phyloP scores from a whole-genome alignment of 2,888 invertebrate genomes.

The Ennomos erosarius region DNA sequence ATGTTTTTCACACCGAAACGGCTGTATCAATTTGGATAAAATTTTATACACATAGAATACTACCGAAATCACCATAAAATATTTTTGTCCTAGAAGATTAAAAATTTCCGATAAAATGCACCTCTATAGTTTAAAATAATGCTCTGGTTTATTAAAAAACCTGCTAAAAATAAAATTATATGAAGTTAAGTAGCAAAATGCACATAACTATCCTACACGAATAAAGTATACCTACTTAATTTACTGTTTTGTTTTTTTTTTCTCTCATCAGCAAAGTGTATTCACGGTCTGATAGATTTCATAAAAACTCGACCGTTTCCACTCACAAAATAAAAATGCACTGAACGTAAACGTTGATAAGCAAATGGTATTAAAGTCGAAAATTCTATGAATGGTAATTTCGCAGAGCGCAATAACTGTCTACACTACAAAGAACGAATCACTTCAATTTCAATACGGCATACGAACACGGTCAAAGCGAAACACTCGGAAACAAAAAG shows the following conservation, averaged over 20 bases:
- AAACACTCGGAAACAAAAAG: constrained; percentile 72
- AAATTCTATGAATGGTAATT: constrained; percentile 41
- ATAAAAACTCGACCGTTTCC: constrained; percentile 51
- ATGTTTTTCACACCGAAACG: too few relatives aligned
- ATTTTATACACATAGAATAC: background rate
- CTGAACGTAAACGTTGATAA: constrained; percentile 37
- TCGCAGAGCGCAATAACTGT: constrained; percentile 47
- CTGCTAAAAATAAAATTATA: too few relatives aligned
- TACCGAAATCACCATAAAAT: too few relatives aligned
- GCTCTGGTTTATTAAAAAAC: too few relatives aligned
- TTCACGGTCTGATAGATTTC: constrained; percentile 53
- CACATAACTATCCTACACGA: too few relatives aligned
- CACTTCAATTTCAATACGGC: constrained; percentile 76
- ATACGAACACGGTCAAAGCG: constrained; percentile 79
- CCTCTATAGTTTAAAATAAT: too few relatives aligned
- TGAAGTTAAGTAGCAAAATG: too few relatives aligned
- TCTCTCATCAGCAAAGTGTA: constrained; percentile 56
- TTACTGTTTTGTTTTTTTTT: too few relatives aligned
- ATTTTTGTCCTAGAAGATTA: too few relatives aligned
- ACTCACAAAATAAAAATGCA: constrained; percentile 44
- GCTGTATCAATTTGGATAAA: too few relatives aligned
- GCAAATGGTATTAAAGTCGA: constrained; percentile 42
- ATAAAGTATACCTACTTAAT: too few relatives aligned
- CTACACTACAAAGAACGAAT: constrained; percentile 54
- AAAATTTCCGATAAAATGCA: too few relatives aligned